Conservation (phyloP, 2,888 invertebrate species). For the Cremastobaeus sp. region DNA sequence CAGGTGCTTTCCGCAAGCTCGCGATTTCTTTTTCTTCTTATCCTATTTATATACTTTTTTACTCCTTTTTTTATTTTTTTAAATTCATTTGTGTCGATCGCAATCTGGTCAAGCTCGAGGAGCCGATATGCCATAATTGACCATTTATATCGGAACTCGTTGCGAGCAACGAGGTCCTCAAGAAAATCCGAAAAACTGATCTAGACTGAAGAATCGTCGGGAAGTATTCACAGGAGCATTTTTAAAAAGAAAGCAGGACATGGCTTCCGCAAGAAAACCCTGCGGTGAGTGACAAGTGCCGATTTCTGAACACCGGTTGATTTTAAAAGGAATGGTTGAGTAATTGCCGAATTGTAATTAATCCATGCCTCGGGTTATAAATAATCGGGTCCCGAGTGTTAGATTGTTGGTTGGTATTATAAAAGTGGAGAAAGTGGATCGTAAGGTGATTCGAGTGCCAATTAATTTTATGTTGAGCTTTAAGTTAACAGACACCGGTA, state of each 20-base stretch:
- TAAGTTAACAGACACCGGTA: no score
- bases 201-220: not conserved
- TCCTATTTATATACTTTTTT: not conserved
- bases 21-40: not conserved
- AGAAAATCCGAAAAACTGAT: not conserved
- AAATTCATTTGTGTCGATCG: conserved; percentile 12
- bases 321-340: no score
- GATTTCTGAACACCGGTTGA: conserved; percentile 4
- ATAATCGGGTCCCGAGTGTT: no score
- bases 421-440: no score
- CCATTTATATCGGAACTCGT: conserved; percentile 29
- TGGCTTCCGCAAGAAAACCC: conserved; percentile 17
- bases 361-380: no score
- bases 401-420: no score
- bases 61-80: not conserved
- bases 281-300: conserved; percentile 22
- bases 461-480: no score
- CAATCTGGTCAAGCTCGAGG: conserved; percentile 13
- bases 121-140: conserved; percentile 40
- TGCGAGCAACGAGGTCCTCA: conserved; percentile 20
- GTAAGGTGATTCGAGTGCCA: no score
- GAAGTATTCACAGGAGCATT: not conserved
- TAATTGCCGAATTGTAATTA: no score
- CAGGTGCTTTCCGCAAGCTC: conserved; percentile 4
- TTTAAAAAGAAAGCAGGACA: not conserved